Conservation (phyloP, 2,888 invertebrate genomes). For the Cheilosia variabilis region DNA sequence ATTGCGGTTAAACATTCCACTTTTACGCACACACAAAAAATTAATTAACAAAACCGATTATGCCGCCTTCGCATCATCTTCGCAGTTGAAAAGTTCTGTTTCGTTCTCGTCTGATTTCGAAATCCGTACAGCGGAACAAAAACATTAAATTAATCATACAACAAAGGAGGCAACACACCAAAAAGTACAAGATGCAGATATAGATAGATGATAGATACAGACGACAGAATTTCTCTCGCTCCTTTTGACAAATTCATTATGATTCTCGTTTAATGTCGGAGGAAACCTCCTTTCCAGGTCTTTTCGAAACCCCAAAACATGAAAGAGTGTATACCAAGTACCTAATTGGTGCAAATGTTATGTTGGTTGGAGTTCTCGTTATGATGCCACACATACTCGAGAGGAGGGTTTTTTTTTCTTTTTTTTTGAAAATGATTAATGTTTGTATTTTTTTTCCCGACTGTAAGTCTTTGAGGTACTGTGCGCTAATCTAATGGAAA, state of each 20-base stretch:
- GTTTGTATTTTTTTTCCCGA: conserved; percentile 29
- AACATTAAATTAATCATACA: conserved; percentile 72
- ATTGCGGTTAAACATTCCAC: conserved; percentile 73
- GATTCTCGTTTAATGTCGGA: conserved; percentile 68
- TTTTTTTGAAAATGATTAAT: conserved; percentile 72
- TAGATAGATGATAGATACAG: conserved; percentile 42
- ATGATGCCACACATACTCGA: conserved; percentile 61
- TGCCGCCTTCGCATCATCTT: conserved; percentile 60
- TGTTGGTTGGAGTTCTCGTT: conserved; percentile 49
- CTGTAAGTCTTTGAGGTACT: conserved; percentile 54
- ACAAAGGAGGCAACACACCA: conserved; percentile 60
- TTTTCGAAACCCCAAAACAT: conserved; percentile 66
- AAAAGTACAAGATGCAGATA: conserved; percentile 59
- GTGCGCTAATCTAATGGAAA: conserved; percentile 75
- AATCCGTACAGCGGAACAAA: conserved; percentile 66
- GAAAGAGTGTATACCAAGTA: background rate
- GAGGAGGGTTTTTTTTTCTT: conserved; percentile 17
- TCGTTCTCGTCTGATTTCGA: background rate
- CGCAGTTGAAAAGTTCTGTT: conserved; percentile 21
- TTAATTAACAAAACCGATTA: conserved; percentile 74
- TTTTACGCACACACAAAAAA: conserved; percentile 64
- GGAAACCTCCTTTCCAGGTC: conserved; percentile 27
- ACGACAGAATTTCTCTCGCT: conserved; percentile 45
- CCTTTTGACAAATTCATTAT: conserved; percentile 72
- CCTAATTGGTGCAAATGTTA: conserved; percentile 32